Conservation (phyloP, 2,888 invertebrate species). For the Oeneis ivallda region DNA sequence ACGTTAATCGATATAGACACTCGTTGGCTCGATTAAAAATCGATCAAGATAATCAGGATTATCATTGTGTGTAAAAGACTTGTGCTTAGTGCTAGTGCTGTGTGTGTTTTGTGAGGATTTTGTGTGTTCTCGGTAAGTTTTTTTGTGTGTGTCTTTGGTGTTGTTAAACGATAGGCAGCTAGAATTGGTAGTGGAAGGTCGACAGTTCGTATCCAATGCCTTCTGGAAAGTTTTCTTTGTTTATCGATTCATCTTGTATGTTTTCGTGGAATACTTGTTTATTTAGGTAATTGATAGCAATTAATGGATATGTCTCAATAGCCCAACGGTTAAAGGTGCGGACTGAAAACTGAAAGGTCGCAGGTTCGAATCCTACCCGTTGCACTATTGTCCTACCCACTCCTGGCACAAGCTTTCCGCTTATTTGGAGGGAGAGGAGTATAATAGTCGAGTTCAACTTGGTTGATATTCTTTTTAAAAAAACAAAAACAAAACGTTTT, state of each 20-base stretch:
- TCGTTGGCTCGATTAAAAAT: constrained; percentile 24
- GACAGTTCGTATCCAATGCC: constrained; percentile 30
- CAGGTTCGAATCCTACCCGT: too few species aligned
- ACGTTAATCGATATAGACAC: constrained; percentile 22
- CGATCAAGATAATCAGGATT: constrained; percentile 25
- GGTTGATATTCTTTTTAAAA: too few species aligned
- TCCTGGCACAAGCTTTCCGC: too few species aligned
- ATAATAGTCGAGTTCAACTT: too few species aligned
- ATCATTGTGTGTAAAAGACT: constrained; percentile 5
- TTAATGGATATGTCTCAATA: too few species aligned
- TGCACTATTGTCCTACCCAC: too few species aligned
- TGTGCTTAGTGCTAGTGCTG: constrained; percentile 29
- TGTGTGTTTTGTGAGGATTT: constrained; percentile 20
- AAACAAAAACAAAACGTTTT: too few species aligned
- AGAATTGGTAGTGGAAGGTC: constrained; percentile 36
- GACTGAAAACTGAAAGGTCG: too few species aligned
- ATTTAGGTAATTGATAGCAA: too few species aligned
- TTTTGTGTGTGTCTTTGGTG: neutral
- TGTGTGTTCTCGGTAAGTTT: constrained; percentile 29
- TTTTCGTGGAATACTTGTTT: constrained; percentile 14
- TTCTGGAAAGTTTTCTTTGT: constrained; percentile 30
- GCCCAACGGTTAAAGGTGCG: too few species aligned
- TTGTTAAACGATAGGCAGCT: constrained; percentile 4
- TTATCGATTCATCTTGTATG: constrained; percentile 23
- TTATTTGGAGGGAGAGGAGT: too few species aligned